Percentiles rank a stretch among this genome's conserved stretches.
phyloP scores from a whole-genome alignment of 2,888 invertebrate genomes.

The Sphinx pinastri region DNA sequence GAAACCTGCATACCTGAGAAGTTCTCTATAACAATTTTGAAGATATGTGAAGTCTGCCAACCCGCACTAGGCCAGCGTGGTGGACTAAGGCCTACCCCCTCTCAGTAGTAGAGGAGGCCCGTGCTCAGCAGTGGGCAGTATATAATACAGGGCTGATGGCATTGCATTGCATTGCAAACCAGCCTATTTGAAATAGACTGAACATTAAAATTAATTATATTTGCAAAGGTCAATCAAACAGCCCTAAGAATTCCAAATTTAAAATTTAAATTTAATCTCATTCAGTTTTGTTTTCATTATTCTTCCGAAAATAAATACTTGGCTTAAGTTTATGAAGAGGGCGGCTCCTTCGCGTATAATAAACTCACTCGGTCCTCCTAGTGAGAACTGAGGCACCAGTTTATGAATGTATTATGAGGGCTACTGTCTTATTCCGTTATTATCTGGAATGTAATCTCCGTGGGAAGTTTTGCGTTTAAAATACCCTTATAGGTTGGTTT shows the following conservation, averaged over 20 bases:
- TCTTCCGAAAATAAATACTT: slow-evolving; percentile 33
- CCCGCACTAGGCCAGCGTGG: no score
- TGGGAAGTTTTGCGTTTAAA: not conserved
- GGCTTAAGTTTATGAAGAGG: slow-evolving; percentile 36
- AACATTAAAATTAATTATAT: no score
- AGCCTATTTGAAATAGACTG: no score
- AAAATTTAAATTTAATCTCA: slow-evolving; percentile 5
- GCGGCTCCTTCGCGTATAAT: slow-evolving; percentile 41
- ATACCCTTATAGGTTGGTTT: not conserved
- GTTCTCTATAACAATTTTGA: no score
- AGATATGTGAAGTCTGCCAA: no score
- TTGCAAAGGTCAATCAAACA: not conserved
- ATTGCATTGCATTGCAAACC: no score
- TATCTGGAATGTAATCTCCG: not conserved
- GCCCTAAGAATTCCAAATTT: not conserved
- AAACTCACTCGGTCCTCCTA: slow-evolving; percentile 40
- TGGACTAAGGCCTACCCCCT: no score
- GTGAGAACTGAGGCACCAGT: slow-evolving; percentile 41
- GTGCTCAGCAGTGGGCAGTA: no score
- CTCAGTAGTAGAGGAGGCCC: no score
- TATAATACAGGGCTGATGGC: no score
- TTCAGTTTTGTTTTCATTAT: slow-evolving; percentile 21
- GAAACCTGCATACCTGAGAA: no score
- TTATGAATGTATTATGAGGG: slow-evolving; percentile 47
- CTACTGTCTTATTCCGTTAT: slow-evolving; percentile 25